A percentile compares a stretch with the other conserved stretches of the same genome.
phyloP scores from a whole-genome alignment of 2,113 vertebrate species.

The Pelecanus crispus region DNA sequence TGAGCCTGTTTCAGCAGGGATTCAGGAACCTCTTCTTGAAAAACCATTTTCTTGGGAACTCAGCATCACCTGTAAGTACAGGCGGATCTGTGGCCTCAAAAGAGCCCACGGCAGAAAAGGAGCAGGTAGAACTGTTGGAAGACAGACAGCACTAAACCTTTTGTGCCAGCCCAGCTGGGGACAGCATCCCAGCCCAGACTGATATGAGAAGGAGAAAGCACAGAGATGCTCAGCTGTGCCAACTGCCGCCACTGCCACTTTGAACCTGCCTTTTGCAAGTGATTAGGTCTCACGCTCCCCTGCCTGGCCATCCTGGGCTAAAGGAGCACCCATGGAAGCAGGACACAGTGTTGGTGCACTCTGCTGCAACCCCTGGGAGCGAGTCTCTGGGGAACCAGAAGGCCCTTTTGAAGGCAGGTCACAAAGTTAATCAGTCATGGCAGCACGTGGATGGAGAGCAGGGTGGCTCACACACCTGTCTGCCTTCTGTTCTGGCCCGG shows the following conservation, averaged over 20 bases:
- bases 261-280: not conserved
- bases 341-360: not conserved
- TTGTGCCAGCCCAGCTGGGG: not conserved
- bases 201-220: not conserved
- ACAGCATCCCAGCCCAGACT: not conserved
- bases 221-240: not conserved
- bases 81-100: not conserved
- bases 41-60: not conserved
- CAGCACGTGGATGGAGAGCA: not conserved
- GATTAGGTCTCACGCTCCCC: no score
- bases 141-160: not conserved
- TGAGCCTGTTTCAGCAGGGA: not conserved
- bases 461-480: not conserved
- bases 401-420: not conserved
- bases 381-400: not conserved
- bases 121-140: not conserved
- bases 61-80: not conserved
- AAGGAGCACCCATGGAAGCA: not conserved
- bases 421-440: not conserved
- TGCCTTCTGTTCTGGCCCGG: conserved; percentile 12
- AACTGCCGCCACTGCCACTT: not conserved
- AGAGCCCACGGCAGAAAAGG: not conserved
- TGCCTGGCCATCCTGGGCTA: not conserved
- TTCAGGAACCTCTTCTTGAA: not conserved
- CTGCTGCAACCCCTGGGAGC: not conserved